Evolutionary conservation across 2,888 invertebrate genomes (phyloP), one percentile per base, ranked within the genome.

Genomic region (Bedellia somnulentella): DNA sequence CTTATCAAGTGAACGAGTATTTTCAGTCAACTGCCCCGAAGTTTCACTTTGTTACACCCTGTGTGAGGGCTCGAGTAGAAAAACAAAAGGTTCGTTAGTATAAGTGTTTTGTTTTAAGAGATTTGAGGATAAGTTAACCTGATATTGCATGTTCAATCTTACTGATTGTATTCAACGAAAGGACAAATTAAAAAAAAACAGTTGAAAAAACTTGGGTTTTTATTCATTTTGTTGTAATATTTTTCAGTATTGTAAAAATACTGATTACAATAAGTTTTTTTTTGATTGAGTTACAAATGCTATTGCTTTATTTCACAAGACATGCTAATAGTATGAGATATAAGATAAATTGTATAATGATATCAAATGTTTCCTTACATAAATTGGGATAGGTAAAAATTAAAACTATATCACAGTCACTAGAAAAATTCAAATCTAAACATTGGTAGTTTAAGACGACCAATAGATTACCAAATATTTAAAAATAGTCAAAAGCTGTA

Each of bases 331-430:
- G n/a, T n/a, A n/a, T n/a, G n/a, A n/a, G n/a, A n/a, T n/a, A n/a
- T n/a, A n/a, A n/a, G n/a, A n/a, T n/a, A 70, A 73, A 64, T 67
- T 75, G 73, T 75, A 75, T 66, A 75, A 61, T 57, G 59, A 56
- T 75, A 75, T 71, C 70, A 73, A 73, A 73, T n/a, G n/a, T n/a
- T n/a, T n/a, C n/a, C n/a, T n/a, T n/a, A n/a, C n/a, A n/a, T n/a
- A n/a, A n/a, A n/a, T n/a, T n/a, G n/a, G n/a, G n/a, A n/a, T 46
- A 57, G 62, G 57, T 56, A 38, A 53, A 64, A 62, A 52, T 1
- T 71, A 70, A 71, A 64, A 62, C 66, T 71, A 71, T 75, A 75
- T 75, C 73, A 75, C 73, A 75, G 73, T 68, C 58, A 57, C 73
- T 75, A 73, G 62, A 68, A 52, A 71, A 56, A 67, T 58, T 61